Evolutionary conservation across 2,888 invertebrate genomes (phyloP).

Genomic region (Machimus rusticus): DNA sequence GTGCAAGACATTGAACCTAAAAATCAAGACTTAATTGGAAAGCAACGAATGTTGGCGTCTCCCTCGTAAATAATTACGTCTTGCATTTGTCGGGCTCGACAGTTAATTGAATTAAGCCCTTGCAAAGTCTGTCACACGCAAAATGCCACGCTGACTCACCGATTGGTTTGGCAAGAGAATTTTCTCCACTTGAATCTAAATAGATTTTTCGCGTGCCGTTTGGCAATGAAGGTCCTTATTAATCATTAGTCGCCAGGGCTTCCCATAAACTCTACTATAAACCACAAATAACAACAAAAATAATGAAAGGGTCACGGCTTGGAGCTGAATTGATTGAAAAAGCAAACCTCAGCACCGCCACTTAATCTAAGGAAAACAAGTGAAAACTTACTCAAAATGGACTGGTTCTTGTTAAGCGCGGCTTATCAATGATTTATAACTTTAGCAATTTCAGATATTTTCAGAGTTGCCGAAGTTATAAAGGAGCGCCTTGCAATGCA

Average conservation of each 20-base stretch:
- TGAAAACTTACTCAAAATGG: neutral
- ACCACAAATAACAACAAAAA: neutral
- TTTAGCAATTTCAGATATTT: neutral
- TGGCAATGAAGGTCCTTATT: slow-evolving; percentile 30
- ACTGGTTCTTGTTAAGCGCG: neutral
- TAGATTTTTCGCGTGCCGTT: slow-evolving; percentile 39
- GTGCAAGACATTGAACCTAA: neutral
- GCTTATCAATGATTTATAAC: slow-evolving; percentile 17
- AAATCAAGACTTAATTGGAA: neutral
- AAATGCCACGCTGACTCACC: slow-evolving; percentile 24
- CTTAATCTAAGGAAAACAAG: neutral
- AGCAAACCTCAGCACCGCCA: neutral
- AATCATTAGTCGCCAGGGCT: slow-evolving; percentile 33
- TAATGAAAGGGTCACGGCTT: slow-evolving; percentile 20
- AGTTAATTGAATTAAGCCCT: slow-evolving; percentile 29
- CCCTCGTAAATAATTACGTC: neutral
- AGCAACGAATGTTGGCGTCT: neutral
- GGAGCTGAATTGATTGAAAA: slow-evolving; percentile 14
- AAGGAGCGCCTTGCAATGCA: neutral
- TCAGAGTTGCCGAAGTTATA: neutral
- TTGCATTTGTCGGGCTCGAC: neutral
- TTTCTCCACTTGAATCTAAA: slow-evolving; percentile 26
- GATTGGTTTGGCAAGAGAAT: slow-evolving; percentile 17
- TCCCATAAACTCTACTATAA: slow-evolving; percentile 34
- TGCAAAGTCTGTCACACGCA: slow-evolving; percentile 32